Percentiles rank a stretch among this genome's conserved stretches.
These are phyloP conservation scores for Rhimphoctona megacephalus DNA, from an alignment of 2,888 invertebrate species.

Conservation along the genomic window DNA sequence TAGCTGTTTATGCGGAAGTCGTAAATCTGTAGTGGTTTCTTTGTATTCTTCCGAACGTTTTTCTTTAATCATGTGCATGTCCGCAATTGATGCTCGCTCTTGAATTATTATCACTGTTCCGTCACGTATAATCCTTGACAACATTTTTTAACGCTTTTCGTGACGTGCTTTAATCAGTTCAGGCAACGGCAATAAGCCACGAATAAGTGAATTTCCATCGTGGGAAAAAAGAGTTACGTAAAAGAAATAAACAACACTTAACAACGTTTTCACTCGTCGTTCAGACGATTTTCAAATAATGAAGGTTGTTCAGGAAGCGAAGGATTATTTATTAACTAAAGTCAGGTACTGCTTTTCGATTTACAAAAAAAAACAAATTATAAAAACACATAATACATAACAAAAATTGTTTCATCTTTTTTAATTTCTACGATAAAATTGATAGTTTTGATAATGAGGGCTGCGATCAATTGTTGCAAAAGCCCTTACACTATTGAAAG, in stretches of 20 bases:
- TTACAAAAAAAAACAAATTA: neutral
- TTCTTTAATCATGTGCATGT: slow-evolving; percentile 9
- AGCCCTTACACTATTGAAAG: neutral
- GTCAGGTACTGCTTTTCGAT: neutral
- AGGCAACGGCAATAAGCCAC: neutral
- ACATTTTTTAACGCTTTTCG: neutral
- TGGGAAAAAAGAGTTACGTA: neutral
- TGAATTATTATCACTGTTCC: neutral
- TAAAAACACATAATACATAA: neutral
- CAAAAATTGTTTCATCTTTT: neutral
- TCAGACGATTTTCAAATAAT: neutral
- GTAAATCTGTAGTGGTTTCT: neutral
- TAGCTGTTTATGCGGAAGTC: slow-evolving; percentile 26
- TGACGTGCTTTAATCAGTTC: slow-evolving; percentile 14
- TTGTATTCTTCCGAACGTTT: slow-evolving; percentile 15
- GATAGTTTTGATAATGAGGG: neutral
- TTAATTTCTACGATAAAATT: neutral
- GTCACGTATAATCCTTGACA: slow-evolving; percentile 20
- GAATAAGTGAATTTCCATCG: neutral
- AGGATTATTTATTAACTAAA: neutral
- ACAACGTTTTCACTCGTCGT: neutral
- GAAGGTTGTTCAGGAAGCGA: neutral
- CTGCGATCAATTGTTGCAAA: neutral
- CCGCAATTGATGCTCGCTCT: slow-evolving; percentile 20
- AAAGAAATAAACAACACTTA: neutral